Evolutionary conservation across 2,113 vertebrate genomes (phyloP), one percentile per base, ranked within the genome.

Genomic region (Anarhynchus alexandrinus): DNA sequence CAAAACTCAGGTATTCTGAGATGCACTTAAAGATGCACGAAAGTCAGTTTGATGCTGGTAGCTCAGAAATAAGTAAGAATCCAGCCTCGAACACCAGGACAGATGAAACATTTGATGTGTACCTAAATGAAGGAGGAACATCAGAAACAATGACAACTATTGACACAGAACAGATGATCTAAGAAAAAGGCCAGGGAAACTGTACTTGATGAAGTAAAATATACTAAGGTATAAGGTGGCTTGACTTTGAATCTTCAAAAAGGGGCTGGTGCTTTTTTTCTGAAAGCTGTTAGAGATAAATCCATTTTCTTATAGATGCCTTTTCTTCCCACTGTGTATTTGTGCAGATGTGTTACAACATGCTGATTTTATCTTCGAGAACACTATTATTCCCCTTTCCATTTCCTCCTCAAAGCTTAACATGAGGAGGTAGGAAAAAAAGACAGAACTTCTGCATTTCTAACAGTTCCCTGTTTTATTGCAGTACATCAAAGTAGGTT

Each of bases 381-480:
- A 36, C 19, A 20, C 30, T 22, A 40, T 69, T 64, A 32, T 51
- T 76, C 29, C 34, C 40, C n/a, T 89, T 83, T 77, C 57, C 17
- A 6, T 61, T 77, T 90, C 83, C 27, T 86, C 71, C 82, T 96
- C 82, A 62, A 88, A 81, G 52, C 51, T 88, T 79, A 67, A 58
- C 0, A 1, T 1, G 52, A 45, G 58, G 27, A 71, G n/a, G 83
- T 42, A 7, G 61, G 45, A 36, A 79, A 86, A 94, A 93, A 95
- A 96, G 96, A 96, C 90, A 95, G 94, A 91, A 87, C 67, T 84
- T 51, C 52, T 92, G 32, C 86, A 81, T 85, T 97, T 98, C 97
- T 98, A 99, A 99, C 98, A 99, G 98, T 98, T 98, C 99, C 98
- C 98, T 98, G 98, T 99, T 99, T 99, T 99, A 99, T 98, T 99